Percentiles rank a stretch among this genome's conserved stretches.
These are phyloP conservation scores for Perccottus glenii DNA, from an alignment of 2,113 vertebrate species.

Conservation along the genomic window DNA sequence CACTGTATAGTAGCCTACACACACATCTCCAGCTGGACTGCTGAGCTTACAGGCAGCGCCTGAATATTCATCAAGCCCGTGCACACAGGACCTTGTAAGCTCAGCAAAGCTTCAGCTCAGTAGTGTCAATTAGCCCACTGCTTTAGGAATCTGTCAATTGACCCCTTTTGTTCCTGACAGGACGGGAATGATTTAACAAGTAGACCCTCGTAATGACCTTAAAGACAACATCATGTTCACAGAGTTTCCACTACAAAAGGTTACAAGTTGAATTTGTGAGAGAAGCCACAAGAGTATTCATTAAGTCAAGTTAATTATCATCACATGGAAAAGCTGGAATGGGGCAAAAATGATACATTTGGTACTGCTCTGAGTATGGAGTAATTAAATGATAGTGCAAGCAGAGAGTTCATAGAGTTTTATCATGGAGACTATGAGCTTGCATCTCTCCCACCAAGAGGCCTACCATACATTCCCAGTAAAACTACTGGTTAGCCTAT, in stretches of 20 bases:
- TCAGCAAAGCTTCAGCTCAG: conserved; percentile 44
- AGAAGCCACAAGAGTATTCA: too few species aligned
- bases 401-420: too few species aligned
- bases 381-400: too few species aligned
- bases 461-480: too few species aligned
- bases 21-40: conserved; percentile 53
- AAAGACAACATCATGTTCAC: conserved; percentile 10
- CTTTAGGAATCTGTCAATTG: conserved; percentile 24
- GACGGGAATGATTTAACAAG: conserved; percentile 22
- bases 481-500: not conserved
- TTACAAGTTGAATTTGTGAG: not conserved
- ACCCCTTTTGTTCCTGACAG: conserved; percentile 29
- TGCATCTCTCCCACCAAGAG: too few species aligned
- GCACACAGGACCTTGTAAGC: conserved; percentile 45
- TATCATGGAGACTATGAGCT: too few species aligned
- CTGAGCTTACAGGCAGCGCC: conserved; percentile 45
- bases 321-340: too few species aligned
- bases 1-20: conserved; percentile 2
- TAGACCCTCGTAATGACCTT: conserved; percentile 16
- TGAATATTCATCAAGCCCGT: conserved; percentile 64
- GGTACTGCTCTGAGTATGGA: too few species aligned
- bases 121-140: conserved; percentile 52
- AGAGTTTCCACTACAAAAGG: not conserved
- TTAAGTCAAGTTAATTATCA: too few species aligned
- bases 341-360: too few species aligned